These are phyloP conservation scores for Tenodera sinensis DNA, from an alignment of 2,888 invertebrate genomes.

Conservation along the genomic window DNA sequence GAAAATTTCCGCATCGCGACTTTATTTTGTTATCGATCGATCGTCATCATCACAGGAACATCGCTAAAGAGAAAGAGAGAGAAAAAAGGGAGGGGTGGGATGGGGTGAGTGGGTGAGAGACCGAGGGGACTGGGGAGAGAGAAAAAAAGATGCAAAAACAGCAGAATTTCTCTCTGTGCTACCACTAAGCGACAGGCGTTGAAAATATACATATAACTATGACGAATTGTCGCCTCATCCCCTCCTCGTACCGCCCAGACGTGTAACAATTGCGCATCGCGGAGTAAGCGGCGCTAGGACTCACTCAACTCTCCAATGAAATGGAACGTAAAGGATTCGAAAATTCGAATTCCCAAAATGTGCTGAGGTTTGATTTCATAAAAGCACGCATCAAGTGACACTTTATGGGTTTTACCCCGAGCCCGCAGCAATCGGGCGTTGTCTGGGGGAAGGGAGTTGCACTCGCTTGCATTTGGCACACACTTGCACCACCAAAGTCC, in stretches of 20 bases:
- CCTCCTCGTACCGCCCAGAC: not conserved
- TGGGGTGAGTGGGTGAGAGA: not conserved
- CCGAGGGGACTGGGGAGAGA: not conserved
- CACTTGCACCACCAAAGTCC: not conserved
- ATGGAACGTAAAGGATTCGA: constrained; percentile 29
- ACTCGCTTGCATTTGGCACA: not conserved
- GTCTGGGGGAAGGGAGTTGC: not conserved
- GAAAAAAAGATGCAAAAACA: constrained; percentile 24
- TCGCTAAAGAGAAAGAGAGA: constrained; percentile 15
- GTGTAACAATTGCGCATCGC: constrained; percentile 8
- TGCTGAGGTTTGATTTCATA: constrained; percentile 24
- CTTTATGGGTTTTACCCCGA: not conserved
- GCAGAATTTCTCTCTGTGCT: constrained; percentile 9
- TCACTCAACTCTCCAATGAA: constrained; percentile 22
- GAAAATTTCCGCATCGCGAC: constrained; percentile 28
- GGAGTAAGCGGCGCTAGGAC: not conserved
- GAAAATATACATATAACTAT: not conserved
- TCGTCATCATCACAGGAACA: constrained; percentile 10
- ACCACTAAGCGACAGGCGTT: not conserved
- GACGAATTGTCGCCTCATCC: constrained; percentile 12
- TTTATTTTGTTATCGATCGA: constrained; percentile 30
- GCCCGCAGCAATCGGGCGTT: not conserved
- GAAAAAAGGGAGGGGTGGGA: not conserved
- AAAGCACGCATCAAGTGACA: constrained; percentile 1
- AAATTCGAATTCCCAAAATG: constrained; percentile 21